Conservation (phyloP, 2,113 vertebrate species). For the Sylvilagus bachmani region DNA sequence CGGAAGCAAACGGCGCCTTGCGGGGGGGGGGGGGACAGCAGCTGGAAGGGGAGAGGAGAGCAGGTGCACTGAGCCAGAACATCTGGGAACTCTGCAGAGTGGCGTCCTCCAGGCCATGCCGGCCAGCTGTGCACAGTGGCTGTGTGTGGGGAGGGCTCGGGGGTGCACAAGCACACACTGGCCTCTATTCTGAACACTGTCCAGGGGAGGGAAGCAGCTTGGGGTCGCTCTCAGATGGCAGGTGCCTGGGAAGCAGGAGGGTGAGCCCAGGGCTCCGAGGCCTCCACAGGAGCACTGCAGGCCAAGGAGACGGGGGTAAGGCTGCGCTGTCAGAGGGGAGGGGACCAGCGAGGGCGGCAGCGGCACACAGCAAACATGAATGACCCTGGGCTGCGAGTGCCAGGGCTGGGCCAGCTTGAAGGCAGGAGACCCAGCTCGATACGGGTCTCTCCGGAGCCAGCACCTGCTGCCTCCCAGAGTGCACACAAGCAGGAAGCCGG, state of each 20-base stretch:
- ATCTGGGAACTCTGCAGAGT: too few species aligned
- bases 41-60: too few species aligned
- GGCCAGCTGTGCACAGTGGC: too few species aligned
- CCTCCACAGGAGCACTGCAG: neutral
- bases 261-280: neutral
- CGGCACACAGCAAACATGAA: neutral
- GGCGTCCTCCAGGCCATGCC: too few species aligned
- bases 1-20: neutral
- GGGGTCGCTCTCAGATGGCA: neutral
- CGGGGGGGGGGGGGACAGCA: too few species aligned
- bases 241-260: neutral
- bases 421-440: too few species aligned
- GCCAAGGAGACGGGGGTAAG: neutral
- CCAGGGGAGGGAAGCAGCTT: neutral
- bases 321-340: neutral
- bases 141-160: neutral
- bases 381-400: too few species aligned
- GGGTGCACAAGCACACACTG: neutral
- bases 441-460: too few species aligned
- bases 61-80: too few species aligned
- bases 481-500: too few species aligned
- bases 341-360: fast-evolving
- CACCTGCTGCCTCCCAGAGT: too few species aligned
- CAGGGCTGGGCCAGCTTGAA: too few species aligned
- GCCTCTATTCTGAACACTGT: neutral